Evolutionary conservation across 2,113 vertebrate genomes (phyloP), one percentile per base, ranked within the genome.

Genomic region (Apistogramma diplotaenia): DNA sequence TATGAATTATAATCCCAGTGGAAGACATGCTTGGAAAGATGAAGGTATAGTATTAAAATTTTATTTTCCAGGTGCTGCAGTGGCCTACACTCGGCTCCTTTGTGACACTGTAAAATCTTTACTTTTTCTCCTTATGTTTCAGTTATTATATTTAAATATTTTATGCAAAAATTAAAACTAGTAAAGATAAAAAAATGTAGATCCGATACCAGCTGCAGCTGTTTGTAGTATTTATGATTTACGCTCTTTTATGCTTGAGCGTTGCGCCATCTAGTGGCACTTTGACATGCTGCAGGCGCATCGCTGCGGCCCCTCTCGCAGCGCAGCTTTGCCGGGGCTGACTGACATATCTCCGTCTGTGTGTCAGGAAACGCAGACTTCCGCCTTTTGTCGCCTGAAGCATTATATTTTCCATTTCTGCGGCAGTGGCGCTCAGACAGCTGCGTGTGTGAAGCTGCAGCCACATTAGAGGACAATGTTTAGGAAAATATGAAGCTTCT

Each of bases 331-430:
- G 33, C 25, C 71, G 65, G 75, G 1, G 35, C 35, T 53, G 25
- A 54, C 62, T 78, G 79, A 85, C 82, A 84, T 75, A 83, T 84
- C 7, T 87, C 59, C 19, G n/a, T 72, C 58, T 49, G 15, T 53
- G 21, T 81, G 77, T 67, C 90, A 92, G 90, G 92, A 92, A 92
- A 90, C 46, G 77, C 72, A 27, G 61, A 85, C 88, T 93, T 94
- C 90, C 91, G 85, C 74, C 67, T 86, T 89, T 53, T 74, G 73
- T 81, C 25, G 31, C 40, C 40, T 13, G 57, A 29, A 60, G 59
- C 60, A 21, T 3, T 46, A 67, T 33, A 59, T 78, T 71, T 79
- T 58, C 51, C 55, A 61, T 35, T 35, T 29, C 27, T 46, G 61
- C 31, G 33, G 49, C 54, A 6, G 35, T 62, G 7, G 4, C 4